Base-by-base conservation (phyloP, 2,888 invertebrate species). In the Netelia melanura region DNA sequence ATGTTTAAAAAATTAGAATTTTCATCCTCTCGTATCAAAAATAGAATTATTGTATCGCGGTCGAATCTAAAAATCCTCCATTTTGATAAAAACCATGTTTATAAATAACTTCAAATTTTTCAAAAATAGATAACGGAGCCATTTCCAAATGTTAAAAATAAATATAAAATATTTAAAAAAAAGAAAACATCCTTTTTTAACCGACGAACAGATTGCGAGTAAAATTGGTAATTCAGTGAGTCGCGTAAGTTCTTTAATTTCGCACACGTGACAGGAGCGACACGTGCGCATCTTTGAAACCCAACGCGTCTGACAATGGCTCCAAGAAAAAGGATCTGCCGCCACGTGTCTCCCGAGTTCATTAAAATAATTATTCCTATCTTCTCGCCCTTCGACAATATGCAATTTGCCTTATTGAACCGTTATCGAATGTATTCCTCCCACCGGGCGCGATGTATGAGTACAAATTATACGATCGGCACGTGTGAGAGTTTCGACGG, bases 301-400 rank as follows among this genome's bases (percentile, higher is more conserved):
- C 21, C 14, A 2, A 3, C 6, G 48, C 10, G 52, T 14, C 10
- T 6, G 0, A 21, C 6, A 8, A 43, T 10, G 43, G 21, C 1
- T 25, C 9, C 9, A 43, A n/a, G 54, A 17, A 25, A 68, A 61
- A 62, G 52, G 52, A 52, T 11, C 9, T 43, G 21, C 30, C n/a
- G 83, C 78, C 79, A 79, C 79, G 79, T 68, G 70, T 17, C 68
- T 71, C 77, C 64, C 38, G 23, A 30, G 74, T 68, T 81, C 75
- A n/a, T 81, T 74, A 81, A 74, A 71, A 64, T 44, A 3, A 70
- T 81, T 58, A 72, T 65, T 77, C 58, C 43, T 25, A 44, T 58
- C 48, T 56, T 44, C n/a, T 52, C 11, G 17, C 17, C 6, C 17
- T 52, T 21, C 23, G 52, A 54, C 56, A 54, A 70, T 30, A n/a